Percentiles rank a stretch among this genome's conserved stretches.
Evolutionary conservation across 2,888 invertebrate genomes (phyloP).

Genomic region (Plebejus anna): DNA sequence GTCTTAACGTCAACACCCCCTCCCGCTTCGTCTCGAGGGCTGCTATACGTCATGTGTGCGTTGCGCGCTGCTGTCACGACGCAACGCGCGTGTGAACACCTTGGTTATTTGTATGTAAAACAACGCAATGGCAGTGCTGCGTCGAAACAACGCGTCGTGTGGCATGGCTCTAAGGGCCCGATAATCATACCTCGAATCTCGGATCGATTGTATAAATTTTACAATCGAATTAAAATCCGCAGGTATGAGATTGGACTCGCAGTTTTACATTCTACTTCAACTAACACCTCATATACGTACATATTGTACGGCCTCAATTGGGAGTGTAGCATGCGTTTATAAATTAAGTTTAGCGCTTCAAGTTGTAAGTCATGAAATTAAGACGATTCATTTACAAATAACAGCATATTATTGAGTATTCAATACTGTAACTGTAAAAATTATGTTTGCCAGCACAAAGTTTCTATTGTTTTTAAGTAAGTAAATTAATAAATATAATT

Average conservation of each 20-base stretch:
- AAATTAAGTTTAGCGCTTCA: background rate
- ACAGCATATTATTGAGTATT: background rate
- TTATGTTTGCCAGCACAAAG: background rate
- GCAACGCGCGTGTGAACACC: no score
- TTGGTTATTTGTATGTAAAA: no score
- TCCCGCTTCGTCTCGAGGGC: no score
- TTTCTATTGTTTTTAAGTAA: conserved; percentile 15
- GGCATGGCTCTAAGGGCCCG: background rate
- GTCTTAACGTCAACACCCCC: no score
- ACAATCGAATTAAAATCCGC: background rate
- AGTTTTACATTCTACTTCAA: background rate
- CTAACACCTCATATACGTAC: background rate
- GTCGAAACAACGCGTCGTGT: no score
- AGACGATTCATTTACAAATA: background rate
- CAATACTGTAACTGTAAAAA: background rate
- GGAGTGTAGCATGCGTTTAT: background rate
- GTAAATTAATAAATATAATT: conserved; percentile 16
- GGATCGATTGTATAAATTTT: background rate
- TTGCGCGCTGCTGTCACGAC: no score
- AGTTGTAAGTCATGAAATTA: conserved; percentile 7
- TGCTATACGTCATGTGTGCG: no score
- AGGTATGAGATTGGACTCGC: background rate
- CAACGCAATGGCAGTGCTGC: no score
- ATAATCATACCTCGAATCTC: background rate
- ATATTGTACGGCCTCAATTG: background rate